These are phyloP conservation scores for Toxonevra muliebris DNA, from an alignment of 2,888 invertebrate genomes.

Conservation along the genomic window DNA sequence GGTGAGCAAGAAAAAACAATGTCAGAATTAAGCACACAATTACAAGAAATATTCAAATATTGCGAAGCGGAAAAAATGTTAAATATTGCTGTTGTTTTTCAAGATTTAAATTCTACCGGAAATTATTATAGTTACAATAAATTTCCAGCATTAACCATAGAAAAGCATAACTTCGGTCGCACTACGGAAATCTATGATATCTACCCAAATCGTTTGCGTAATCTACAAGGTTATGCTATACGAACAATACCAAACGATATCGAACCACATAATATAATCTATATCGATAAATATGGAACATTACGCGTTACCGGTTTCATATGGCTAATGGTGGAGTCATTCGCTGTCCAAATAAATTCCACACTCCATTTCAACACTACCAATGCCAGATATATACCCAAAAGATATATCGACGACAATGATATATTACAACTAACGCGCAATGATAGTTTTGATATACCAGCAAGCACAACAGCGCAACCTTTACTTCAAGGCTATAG, in stretches of 20 bases:
- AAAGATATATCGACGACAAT: background rate
- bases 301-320: slow-evolving; percentile 14
- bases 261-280: slow-evolving; percentile 8
- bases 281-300: slow-evolving; percentile 5
- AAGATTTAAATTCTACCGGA: slow-evolving; percentile 17
- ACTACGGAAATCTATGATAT: background rate
- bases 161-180: background rate
- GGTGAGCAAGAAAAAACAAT: too few relatives aligned
- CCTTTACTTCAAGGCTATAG: background rate
- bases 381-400: too few relatives aligned
- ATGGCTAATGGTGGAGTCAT: background rate
- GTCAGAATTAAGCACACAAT: too few relatives aligned
- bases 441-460: slow-evolving; percentile 10
- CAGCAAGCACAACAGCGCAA: slow-evolving; percentile 8
- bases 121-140: background rate
- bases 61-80: slow-evolving; percentile 13
- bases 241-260: slow-evolving; percentile 13
- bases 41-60: background rate
- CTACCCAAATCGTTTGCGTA: slow-evolving; percentile 12
- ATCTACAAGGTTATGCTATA: slow-evolving; percentile 6
- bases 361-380: background rate
- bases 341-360: slow-evolving; percentile 12
- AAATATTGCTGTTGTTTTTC: slow-evolving; percentile 12
- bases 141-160: slow-evolving; percentile 7
- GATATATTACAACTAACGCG: slow-evolving; percentile 1